Percentiles rank a stretch among this genome's conserved stretches.
Evolutionary conservation across 2,113 vertebrate species (phyloP).

Genomic region (Muntiacus reevesi): DNA sequence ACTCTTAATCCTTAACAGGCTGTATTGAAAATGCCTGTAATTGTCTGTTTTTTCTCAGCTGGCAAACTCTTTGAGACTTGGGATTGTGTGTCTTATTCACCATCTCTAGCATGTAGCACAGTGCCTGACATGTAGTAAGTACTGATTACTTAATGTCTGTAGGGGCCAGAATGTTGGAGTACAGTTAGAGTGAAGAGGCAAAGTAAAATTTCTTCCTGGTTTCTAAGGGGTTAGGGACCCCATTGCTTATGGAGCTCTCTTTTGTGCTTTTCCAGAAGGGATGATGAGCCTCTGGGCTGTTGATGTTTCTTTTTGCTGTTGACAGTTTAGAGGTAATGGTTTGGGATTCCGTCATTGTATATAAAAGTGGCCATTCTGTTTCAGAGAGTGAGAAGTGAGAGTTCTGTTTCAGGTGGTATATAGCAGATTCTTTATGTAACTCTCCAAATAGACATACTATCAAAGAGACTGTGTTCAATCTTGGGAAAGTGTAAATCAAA

Average conservation of each 20-base stretch:
- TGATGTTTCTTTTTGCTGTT: neutral
- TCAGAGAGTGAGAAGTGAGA: neutral
- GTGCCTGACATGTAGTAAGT: neutral
- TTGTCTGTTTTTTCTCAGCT: neutral
- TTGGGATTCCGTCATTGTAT: neutral
- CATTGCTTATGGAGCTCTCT: neutral
- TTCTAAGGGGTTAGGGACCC: neutral
- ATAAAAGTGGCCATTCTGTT: neutral
- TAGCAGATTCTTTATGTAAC: neutral
- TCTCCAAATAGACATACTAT: neutral
- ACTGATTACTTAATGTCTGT: neutral
- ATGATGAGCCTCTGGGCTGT: neutral
- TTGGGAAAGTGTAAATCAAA: constrained; percentile 2
- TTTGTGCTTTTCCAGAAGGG: neutral
- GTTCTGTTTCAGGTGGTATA: constrained; percentile 8
- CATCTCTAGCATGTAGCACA: neutral
- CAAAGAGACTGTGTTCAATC: neutral
- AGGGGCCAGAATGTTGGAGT: neutral
- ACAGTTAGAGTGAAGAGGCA: neutral
- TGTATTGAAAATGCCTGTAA: neutral
- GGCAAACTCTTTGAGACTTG: neutral
- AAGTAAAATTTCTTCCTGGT: neutral
- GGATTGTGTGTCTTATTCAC: neutral
- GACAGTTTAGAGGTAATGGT: neutral
- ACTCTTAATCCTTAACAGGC: neutral